phyloP scores from a whole-genome alignment of 2,797 vertebrate genomes.

The Uromys caudimaculatus region DNA sequence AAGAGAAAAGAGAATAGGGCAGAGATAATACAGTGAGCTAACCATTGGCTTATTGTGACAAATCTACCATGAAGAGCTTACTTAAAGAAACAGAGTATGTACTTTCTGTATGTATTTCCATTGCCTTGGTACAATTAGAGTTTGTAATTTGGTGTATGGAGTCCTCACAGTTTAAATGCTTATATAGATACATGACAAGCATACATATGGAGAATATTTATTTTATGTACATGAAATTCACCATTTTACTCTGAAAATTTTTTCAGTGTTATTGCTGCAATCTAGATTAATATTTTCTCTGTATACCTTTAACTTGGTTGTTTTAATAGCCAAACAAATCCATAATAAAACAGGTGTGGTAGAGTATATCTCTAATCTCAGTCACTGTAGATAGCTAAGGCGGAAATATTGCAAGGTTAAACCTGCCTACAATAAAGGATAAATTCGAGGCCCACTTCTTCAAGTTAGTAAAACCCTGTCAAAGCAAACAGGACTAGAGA shows the following conservation, averaged over 20 bases:
- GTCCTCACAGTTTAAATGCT: neutral
- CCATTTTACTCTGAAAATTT: neutral
- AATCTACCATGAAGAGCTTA: neutral
- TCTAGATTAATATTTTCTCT: neutral
- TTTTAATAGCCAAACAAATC: neutral
- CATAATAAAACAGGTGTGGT: neutral
- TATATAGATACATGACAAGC: neutral
- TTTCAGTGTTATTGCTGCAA: neutral
- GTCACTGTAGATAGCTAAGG: too few species aligned
- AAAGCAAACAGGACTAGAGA: neutral
- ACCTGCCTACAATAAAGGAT: neutral
- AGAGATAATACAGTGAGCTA: neutral
- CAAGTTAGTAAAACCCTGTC: neutral
- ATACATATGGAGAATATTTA: neutral
- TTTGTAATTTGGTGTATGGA: neutral
- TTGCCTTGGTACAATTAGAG: neutral
- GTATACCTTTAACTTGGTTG: neutral
- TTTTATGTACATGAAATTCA: neutral
- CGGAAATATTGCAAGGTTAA: neutral
- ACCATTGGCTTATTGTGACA: neutral
- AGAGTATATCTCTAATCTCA: neutral
- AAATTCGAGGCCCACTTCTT: neutral
- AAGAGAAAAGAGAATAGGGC: slow-evolving; percentile 6
- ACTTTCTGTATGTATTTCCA: neutral
- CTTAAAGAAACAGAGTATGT: neutral